These are phyloP conservation scores for Leptinotarsa peninsularis DNA, from an alignment of 2,888 invertebrate genomes.

Conservation along the genomic window DNA sequence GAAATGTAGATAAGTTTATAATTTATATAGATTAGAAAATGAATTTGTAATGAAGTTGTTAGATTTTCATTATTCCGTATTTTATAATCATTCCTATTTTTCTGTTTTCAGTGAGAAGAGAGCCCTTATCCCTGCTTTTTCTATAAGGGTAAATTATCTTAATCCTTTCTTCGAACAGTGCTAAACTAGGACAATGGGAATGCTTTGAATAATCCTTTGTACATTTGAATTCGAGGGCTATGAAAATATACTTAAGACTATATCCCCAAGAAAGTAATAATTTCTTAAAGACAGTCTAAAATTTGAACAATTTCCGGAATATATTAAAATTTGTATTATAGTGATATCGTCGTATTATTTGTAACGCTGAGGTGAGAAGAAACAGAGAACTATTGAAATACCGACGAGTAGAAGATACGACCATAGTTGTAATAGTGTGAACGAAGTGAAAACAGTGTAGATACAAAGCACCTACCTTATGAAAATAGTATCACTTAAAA, in stretches of 20 bases:
- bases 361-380: slow-evolving; percentile 39
- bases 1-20: not conserved
- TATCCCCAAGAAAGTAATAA: slow-evolving; percentile 53
- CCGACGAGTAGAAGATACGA: slow-evolving; percentile 42
- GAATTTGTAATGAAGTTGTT: not conserved
- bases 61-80: not conserved
- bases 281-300: slow-evolving; percentile 46
- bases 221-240: slow-evolving; percentile 37
- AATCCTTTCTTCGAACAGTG: slow-evolving; percentile 37
- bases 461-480: slow-evolving; percentile 62
- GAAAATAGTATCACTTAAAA: slow-evolving; percentile 58
- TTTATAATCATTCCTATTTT: slow-evolving; percentile 24
- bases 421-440: slow-evolving; percentile 49
- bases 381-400: slow-evolving; percentile 38
- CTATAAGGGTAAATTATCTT: slow-evolving; percentile 45
- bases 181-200: slow-evolving; percentile 43
- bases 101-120: slow-evolving; percentile 55
- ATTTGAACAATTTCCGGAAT: slow-evolving; percentile 46
- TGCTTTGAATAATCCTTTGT: slow-evolving; percentile 54
- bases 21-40: not conserved
- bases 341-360: slow-evolving; percentile 28
- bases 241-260: slow-evolving; percentile 61
- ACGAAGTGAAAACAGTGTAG: slow-evolving; percentile 58
- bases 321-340: slow-evolving; percentile 45
- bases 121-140: slow-evolving; percentile 43